Evolutionary conservation across 2,797 vertebrate genomes (phyloP), one percentile per base, ranked within the genome.

Genomic region (Varecia variegata): DNA sequence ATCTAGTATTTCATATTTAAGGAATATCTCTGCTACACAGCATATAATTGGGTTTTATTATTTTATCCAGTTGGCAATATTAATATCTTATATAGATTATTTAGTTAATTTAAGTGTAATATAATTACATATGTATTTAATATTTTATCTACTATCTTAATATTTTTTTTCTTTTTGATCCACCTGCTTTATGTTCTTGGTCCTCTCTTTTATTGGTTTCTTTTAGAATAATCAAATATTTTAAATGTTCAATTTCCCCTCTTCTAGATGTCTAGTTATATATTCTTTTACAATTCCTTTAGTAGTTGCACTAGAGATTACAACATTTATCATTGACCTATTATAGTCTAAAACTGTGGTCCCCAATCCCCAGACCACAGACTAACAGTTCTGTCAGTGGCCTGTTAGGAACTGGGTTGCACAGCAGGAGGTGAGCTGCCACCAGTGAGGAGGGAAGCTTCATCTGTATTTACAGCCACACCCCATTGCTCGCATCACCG

Each of bases 101-200:
- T 88, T 77, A 79, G 21, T 76, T 80, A 88, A 77, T 89, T 70
- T 93, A 89, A 96, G 88, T 32, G 8, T 90, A 88, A 76, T 65
- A 5, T 77, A 90, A 79, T 71, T 81, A 50, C 20, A 90, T 21
- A 35, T 68, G 40, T 21, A 38, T 27, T 95, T 91, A 89, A 80
- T 35, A 93, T 93, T 62, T 94, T 94, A 56, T 89, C 43, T 95
- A 32, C 18, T n/a, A 54, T 27, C 35, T 50, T 83, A 73, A 71
- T 58, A 38, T 88, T 40, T 86, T 88, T 90, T 47, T 60, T 73
- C 30, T 58, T 88, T 81, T 79, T 93, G 80, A 90, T 32, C 25
- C 10, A 50, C 21, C 14, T 93, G 8, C 38, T 95, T 89, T 87
- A 56, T 94, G 14, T 85, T 95, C 23, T 6, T 85, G 1, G 68